These are phyloP conservation scores for Macrobrachium nipponense DNA, from an alignment of 1,140 invertebrate species.

Conservation along the genomic window DNA sequence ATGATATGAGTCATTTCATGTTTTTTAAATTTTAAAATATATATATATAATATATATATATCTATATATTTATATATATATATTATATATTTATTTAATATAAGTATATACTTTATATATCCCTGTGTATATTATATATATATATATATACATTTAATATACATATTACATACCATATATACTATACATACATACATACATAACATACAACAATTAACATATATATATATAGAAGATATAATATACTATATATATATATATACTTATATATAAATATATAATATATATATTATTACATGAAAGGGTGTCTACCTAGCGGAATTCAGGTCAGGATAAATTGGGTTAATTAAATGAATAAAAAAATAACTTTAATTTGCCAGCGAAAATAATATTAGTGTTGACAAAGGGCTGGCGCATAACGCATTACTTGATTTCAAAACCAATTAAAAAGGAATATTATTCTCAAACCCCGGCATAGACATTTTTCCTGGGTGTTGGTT, in stretches of 20 bases:
- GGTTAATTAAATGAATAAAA: too few species aligned
- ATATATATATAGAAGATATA: neutral
- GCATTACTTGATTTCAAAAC: too few species aligned
- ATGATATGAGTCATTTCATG: too few species aligned
- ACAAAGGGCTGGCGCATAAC: too few species aligned
- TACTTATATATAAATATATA: neutral
- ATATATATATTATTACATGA: neutral
- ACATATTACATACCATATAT: constrained; percentile 24
- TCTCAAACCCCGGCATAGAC: too few species aligned
- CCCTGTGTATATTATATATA: neutral
- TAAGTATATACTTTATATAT: constrained; percentile 1
- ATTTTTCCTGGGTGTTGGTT: too few species aligned
- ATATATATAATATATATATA: constrained; percentile 5
- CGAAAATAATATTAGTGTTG: too few species aligned
- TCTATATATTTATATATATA: constrained; percentile 19
- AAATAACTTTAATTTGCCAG: too few species aligned
- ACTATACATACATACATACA: neutral
- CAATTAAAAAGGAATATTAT: too few species aligned
- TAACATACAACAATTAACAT: neutral
- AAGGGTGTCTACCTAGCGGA: too few species aligned
- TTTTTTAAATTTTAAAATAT: neutral
- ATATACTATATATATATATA: neutral
- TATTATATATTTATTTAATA: constrained; percentile 7
- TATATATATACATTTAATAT: constrained; percentile 8
- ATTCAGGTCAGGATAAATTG: too few species aligned